Base-by-base conservation (phyloP, 2,113 vertebrate genomes). In the Alouatta palliata region DNA sequence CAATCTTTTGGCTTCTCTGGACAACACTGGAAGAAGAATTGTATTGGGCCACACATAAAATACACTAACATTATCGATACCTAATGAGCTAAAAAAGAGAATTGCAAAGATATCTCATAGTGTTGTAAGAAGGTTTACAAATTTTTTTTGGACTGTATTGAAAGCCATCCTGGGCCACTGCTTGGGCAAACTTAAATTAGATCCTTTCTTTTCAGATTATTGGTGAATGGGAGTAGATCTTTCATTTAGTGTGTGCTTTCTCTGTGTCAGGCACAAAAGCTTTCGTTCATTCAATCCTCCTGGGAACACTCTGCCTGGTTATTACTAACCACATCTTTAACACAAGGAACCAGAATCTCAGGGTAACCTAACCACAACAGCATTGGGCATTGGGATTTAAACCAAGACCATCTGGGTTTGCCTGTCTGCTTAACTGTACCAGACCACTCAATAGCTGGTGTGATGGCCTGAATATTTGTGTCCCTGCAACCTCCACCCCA, bases 311-410 rank as follows among this genome's bases (percentile, higher is more conserved):
- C n/a, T 47, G 2, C 4, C 10, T 45, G 27, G 49, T 91, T 82
- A 85, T 82, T 95, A 95, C 21, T 88, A 93, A 89, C 43, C 79
- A 81, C 32, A 77, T 77, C 32, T 79, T 66, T 56, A 77, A 96
- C 43, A 82, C 49, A 66, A 85, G 75, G 83, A 86, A 76, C 66
- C 40, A 58, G 66, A 94, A 23, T 75, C 61, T 70, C 71, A 71
- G 71, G 91, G n/a, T 20, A 73, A 64, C 35, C 52, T 94, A 93
- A 96, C 37, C 49, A 93, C 81, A 85, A 12, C 17, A 73, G 70
- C 61, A 16, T 11, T 93, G 11, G 90, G 70, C 61, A 16, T 11
- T 93, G 11, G 90, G 54, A 95, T 93, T 77, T 86, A 85, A 89
- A 91, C 71, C 70, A 52, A 96, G 25, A 89, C 40, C 37, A 49